phyloP scores from a whole-genome alignment of 2,113 vertebrate genomes.

The Syngnathus scovelli region DNA sequence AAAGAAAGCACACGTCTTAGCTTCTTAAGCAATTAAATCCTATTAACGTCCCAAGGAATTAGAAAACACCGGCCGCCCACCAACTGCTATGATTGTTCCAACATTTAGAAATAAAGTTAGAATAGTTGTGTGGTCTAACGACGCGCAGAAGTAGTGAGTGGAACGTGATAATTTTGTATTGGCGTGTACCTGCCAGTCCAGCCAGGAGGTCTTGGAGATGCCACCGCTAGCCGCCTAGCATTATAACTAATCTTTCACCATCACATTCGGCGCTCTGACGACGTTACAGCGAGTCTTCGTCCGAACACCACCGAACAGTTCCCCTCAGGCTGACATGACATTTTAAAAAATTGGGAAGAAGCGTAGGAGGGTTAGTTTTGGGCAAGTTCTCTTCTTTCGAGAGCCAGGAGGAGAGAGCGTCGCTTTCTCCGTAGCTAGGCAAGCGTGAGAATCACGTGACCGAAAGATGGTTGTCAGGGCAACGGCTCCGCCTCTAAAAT shows the following conservation, averaged over 20 bases:
- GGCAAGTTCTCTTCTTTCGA: neutral
- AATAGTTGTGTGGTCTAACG: neutral
- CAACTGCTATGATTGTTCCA: constrained; percentile 9
- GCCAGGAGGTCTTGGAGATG: constrained; percentile 35
- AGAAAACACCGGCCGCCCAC: neutral
- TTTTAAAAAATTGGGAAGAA: neutral
- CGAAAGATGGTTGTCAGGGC: neutral
- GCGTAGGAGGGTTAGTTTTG: neutral
- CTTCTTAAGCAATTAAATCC: constrained; percentile 62
- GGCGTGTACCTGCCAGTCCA: constrained; percentile 38
- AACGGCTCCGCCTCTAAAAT: constrained; percentile 2
- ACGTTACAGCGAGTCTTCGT: constrained; percentile 10
- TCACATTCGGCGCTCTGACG: constrained; percentile 23
- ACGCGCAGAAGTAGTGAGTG: neutral
- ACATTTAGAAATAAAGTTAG: neutral
- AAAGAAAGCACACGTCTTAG: constrained; percentile 27
- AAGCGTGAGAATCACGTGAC: neutral
- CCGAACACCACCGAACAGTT: constrained; percentile 1
- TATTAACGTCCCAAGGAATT: constrained; percentile 71
- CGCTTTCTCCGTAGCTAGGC: constrained; percentile 1
- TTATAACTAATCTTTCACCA: constrained; percentile 62
- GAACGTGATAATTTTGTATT: neutral
- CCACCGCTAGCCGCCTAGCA: constrained; percentile 43
- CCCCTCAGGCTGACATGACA: constrained; percentile 22
- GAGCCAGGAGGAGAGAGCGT: neutral